phyloP scores from a whole-genome alignment of 2,888 invertebrate species.

The Xestia ashworthii region DNA sequence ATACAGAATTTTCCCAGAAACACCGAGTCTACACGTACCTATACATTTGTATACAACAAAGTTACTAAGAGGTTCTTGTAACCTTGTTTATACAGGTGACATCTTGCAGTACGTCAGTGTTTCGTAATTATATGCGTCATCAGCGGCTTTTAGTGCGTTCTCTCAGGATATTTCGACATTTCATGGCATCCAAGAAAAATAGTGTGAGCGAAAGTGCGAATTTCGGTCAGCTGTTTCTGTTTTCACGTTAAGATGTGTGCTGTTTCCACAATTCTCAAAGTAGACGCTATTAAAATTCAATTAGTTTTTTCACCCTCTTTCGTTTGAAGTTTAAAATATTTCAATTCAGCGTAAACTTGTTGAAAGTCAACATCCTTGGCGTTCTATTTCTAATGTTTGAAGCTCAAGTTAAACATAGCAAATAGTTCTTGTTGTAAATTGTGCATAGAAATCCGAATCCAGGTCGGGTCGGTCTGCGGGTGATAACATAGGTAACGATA shows the following conservation, averaged over 20 bases:
- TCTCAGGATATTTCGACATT: conserved; percentile 51
- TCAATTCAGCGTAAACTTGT: conserved; percentile 11
- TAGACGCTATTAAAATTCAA: not conserved
- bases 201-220: conserved; percentile 20
- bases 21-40: not conserved
- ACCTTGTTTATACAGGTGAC: conserved; percentile 66
- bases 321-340: conserved; percentile 23
- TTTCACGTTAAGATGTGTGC: not conserved
- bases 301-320: conserved; percentile 5
- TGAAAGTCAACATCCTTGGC: conserved; percentile 34
- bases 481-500: conserved; percentile 85
- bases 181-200: conserved; percentile 38
- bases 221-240: conserved; percentile 10
- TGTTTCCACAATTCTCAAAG: not conserved
- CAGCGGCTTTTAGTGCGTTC: conserved; percentile 30
- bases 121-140: conserved; percentile 63
- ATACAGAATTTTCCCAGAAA: conserved; percentile 47
- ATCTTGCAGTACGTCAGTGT: conserved; percentile 54
- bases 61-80: conserved; percentile 46
- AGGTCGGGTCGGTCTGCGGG: conserved; percentile 62
- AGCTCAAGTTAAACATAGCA: conserved; percentile 46
- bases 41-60: conserved; percentile 41
- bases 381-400: conserved; percentile 32
- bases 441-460: conserved; percentile 60
- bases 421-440: conserved; percentile 50